Evolutionary conservation across 1,140 invertebrate genomes (phyloP), one percentile per base, ranked within the genome.

Genomic region (Copidosoma floridanum): DNA sequence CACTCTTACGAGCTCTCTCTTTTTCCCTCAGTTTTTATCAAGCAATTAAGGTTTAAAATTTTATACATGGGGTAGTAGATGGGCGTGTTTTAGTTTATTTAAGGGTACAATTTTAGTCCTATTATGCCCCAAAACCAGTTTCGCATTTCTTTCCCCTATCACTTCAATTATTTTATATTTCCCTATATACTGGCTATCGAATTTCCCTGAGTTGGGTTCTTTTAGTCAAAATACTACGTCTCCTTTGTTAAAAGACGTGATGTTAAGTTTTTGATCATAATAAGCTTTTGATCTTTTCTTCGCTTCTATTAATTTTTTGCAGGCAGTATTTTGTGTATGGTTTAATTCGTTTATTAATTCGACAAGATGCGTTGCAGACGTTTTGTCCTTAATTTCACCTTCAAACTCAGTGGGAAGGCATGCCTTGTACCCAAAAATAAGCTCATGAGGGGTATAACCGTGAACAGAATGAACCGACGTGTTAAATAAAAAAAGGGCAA

Each of bases 371-470:
- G 43, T 47, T 7, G 50, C 43, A 26, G 50, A 62, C 23, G 64
- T 66, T 29, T 56, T 32, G 12, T 8, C 18, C 35, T 14, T 12
- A 7, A 10, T 8, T 12, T 16, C 10, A 5, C 18, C 20, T 24
- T n/a, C 23, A 21, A 18, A 40, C 46, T 60, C 37, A 11, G 35
- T 40, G 1, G 50, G 35, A 14, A 40, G 11, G 37, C 56, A 58
- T 2, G 74, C 57, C 64, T 68, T 61, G 11, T 57, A 16, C 35
- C 68, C 74, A 50, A 74, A 74, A 10, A 76, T n/a, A 50, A 73
- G 57, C 64, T 72, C 60, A 54, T 68, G 55, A 23, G 69, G 71
- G 14, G 63, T 67, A 44, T 64, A 71, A 7, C 68, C 60, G 10
- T 70, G 71, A n/a, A 66, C 61, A n/a, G 60, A 48, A 63, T 75